phyloP scores from a whole-genome alignment of 2,797 vertebrate species.

The Mareca strepera region DNA sequence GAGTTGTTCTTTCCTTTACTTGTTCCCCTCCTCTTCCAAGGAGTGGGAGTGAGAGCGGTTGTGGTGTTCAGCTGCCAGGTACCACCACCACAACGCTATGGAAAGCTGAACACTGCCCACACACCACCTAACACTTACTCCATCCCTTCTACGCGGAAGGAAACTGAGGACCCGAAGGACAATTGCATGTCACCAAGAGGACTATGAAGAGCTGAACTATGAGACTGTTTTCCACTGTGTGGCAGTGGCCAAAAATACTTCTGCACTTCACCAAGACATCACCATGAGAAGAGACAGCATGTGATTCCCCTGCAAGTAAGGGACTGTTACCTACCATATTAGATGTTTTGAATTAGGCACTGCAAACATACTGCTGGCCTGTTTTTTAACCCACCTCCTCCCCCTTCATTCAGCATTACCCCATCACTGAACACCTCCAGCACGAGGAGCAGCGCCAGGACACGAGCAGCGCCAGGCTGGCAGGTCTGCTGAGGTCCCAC shows the following conservation, averaged over 20 bases:
- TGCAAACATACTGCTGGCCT: background rate
- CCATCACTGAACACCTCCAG: background rate
- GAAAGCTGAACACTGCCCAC: background rate
- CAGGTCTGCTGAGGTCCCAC: background rate
- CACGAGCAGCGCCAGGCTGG: fast-evolving
- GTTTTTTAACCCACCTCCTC: background rate
- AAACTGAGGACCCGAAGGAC: background rate
- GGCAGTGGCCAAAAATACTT: background rate
- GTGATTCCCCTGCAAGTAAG: background rate
- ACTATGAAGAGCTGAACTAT: background rate
- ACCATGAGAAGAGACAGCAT: background rate
- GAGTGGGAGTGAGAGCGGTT: no score
- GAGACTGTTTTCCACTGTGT: background rate
- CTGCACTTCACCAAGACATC: background rate
- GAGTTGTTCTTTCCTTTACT: no score
- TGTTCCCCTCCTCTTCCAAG: no score
- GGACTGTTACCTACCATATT: background rate
- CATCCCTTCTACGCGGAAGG: background rate
- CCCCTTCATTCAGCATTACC: background rate
- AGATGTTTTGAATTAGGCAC: background rate
- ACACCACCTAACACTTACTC: background rate
- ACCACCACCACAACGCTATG: no score
- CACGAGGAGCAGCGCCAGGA: background rate
- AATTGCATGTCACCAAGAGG: background rate
- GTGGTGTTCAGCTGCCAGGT: no score